phyloP scores from a whole-genome alignment of 2,113 vertebrate genomes.

The Abramis brama region DNA sequence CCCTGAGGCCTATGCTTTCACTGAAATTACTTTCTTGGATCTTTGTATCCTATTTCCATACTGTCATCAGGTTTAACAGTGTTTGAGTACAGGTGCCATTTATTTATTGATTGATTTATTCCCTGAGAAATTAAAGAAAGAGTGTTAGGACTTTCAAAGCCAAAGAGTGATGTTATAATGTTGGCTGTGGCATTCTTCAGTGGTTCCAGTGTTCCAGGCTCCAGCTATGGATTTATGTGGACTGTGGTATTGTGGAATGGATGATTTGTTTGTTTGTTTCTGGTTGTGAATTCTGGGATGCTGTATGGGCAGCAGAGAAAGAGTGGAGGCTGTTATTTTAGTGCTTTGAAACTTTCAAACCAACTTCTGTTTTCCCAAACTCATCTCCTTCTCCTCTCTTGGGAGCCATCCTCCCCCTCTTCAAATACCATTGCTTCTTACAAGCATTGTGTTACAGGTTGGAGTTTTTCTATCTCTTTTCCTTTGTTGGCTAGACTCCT shows the following conservation, averaged over 20 bases:
- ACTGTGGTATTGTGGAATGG: slow-evolving; percentile 1
- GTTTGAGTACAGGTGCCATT: slow-evolving; percentile 29
- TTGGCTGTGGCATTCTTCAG: slow-evolving; percentile 4
- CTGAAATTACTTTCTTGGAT: slow-evolving; percentile 50
- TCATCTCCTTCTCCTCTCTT: slow-evolving; percentile 49
- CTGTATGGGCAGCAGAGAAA: slow-evolving; percentile 6
- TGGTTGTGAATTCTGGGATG: neutral
- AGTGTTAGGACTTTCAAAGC: slow-evolving; percentile 5
- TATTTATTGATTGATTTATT: slow-evolving; percentile 40
- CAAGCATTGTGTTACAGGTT: slow-evolving; percentile 45
- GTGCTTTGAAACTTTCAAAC: slow-evolving; percentile 49
- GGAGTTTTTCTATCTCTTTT: slow-evolving; percentile 44
- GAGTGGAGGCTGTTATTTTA: slow-evolving; percentile 4
- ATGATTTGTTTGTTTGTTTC: slow-evolving; percentile 21
- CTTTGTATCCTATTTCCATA: slow-evolving; percentile 31
- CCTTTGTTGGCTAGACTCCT: slow-evolving; percentile 37
- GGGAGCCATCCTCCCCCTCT: slow-evolving; percentile 49
- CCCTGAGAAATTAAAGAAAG: slow-evolving; percentile 23
- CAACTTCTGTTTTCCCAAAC: slow-evolving; percentile 37
- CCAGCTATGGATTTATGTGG: slow-evolving; percentile 9
- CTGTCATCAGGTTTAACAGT: slow-evolving; percentile 16
- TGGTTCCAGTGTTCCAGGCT: neutral
- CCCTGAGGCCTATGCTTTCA: slow-evolving; percentile 41
- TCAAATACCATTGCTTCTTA: slow-evolving; percentile 52
- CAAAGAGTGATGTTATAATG: neutral